Percentiles rank a stretch among this genome's conserved stretches.
These are phyloP conservation scores for Megaptera novaeangliae DNA, from an alignment of 2,113 vertebrate species.

Conservation along the genomic window DNA sequence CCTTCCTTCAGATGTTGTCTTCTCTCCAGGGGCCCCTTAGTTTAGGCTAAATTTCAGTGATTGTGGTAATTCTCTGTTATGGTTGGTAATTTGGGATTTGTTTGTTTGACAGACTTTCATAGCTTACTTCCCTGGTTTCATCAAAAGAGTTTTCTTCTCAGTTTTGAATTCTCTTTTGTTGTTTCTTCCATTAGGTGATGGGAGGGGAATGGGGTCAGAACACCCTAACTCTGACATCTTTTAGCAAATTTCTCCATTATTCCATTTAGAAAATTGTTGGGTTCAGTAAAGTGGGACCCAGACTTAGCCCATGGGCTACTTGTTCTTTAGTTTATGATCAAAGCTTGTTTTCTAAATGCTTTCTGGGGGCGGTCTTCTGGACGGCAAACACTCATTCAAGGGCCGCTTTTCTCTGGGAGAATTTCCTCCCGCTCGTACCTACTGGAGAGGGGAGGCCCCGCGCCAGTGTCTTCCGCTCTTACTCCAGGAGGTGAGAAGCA, in stretches of 20 bases:
- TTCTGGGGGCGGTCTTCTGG: neutral
- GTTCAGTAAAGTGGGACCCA: neutral
- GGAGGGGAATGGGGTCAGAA: neutral
- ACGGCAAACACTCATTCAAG: neutral
- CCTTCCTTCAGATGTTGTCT: neutral
- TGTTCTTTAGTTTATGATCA: neutral
- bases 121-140: neutral
- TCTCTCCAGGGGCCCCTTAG: neutral
- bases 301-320: neutral
- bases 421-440: neutral
- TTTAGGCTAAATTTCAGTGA: neutral
- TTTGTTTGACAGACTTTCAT: neutral
- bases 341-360: neutral
- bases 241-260: neutral
- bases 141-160: neutral
- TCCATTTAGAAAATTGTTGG: neutral
- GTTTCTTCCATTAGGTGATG: neutral
- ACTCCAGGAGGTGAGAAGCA: neutral
- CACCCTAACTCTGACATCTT: neutral
- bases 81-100: neutral
- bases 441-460: neutral
- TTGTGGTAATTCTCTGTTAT: neutral
- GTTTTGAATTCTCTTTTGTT: neutral
- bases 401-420: neutral
- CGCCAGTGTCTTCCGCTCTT: neutral